Conservation (phyloP, 1,140 invertebrate genomes). For the Palaemon carinicauda region DNA sequence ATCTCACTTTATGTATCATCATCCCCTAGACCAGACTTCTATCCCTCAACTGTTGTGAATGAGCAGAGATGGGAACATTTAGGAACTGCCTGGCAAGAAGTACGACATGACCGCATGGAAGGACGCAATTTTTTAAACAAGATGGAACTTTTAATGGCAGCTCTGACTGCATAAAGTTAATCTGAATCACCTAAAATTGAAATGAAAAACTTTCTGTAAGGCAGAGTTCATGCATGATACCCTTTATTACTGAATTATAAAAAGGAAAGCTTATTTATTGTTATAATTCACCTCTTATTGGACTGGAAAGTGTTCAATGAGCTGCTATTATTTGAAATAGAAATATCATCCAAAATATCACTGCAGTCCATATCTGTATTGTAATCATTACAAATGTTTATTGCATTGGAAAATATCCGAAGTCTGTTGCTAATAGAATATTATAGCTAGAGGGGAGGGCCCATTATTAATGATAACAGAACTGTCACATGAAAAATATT, state of each 20-base stretch:
- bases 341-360: no score
- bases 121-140: constrained; percentile 97
- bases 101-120: constrained; percentile 92
- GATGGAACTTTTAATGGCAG: constrained; percentile 96
- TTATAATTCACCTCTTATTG: no score
- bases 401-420: no score
- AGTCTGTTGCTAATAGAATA: no score
- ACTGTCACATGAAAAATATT: no score
- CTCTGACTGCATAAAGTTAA: constrained; percentile 70
- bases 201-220: background rate
- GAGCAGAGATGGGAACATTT: constrained; percentile 92
- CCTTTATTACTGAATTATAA: background rate
- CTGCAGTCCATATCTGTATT: no score
- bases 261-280: background rate
- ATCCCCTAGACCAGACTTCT: constrained; percentile 86
- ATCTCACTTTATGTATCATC: constrained; percentile 67
- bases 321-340: no score
- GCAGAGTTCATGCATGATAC: background rate
- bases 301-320: no score
- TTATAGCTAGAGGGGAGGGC: no score
- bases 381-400: no score
- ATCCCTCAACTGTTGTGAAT: constrained; percentile 83
- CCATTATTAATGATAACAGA: no score
- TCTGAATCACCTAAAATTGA: background rate
- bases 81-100: constrained; percentile 81